A percentile compares a stretch with the other conserved stretches of the same genome.
These are phyloP conservation scores for Oryctolagus cuniculus DNA, from an alignment of 2,113 vertebrate species.

Conservation along the genomic window DNA sequence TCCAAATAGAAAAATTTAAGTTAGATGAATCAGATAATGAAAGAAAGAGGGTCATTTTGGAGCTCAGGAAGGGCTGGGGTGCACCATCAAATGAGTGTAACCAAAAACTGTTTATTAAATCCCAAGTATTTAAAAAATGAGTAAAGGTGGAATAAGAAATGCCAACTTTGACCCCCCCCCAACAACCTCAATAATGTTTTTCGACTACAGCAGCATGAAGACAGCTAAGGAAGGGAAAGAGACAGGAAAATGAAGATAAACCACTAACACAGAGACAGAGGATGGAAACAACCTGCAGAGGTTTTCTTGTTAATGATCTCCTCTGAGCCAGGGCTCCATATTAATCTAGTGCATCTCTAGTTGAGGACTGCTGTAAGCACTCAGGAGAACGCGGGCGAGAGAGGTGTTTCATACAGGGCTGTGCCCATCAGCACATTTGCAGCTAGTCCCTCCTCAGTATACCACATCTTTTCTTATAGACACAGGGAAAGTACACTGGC, in stretches of 20 bases:
- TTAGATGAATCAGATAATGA: not conserved
- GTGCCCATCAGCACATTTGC: not conserved
- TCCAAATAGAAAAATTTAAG: slow-evolving; percentile 49
- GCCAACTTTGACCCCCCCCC: not conserved
- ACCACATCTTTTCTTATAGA: not conserved
- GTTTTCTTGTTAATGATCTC: not conserved
- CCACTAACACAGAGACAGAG: not conserved
- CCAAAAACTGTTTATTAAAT: not conserved
- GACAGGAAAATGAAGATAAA: not conserved
- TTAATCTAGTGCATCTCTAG: not conserved
- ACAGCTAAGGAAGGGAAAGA: not conserved
- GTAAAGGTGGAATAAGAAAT: not conserved
- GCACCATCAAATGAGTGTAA: not conserved
- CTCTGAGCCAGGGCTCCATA: not conserved
- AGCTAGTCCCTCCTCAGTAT: not conserved
- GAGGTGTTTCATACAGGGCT: not conserved
- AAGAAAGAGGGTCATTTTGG: slow-evolving; percentile 3
- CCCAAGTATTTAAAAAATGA: slow-evolving; percentile 41
- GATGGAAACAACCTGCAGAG: not conserved
- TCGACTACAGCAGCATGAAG: not conserved
- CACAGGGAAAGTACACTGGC: not conserved
- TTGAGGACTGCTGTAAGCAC: not conserved
- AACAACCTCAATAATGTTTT: slow-evolving; percentile 10
- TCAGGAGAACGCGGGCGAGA: not conserved
- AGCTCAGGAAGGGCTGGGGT: not conserved